Evolutionary conservation across 2,113 vertebrate species (phyloP), one percentile per base, ranked within the genome.

Genomic region (Rhinoderma darwinii): DNA sequence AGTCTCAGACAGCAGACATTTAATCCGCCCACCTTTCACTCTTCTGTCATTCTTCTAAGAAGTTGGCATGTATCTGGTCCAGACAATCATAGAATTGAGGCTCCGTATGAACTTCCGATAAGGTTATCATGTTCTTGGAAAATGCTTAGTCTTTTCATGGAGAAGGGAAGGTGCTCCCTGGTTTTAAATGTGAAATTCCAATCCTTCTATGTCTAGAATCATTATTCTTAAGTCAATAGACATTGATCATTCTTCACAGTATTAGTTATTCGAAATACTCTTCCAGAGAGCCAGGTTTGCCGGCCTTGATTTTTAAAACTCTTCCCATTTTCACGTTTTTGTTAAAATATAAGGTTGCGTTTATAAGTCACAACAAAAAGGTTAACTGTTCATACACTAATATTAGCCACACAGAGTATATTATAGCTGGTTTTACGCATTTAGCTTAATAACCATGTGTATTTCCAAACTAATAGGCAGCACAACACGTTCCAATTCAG

Each of bases 1-100:
- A 5, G 76, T 22, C 76, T 47, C 30, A 78, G 76, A 35, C 76
- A 37, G 47, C 27, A 78, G 76, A 78, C 35, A 78, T 59, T 37
- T 79, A 30, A 79, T 59, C 77, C 35, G 10, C 15, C 6, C 51
- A 61, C 77, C 20, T 80, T n/a, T 59, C 51, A 79, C 50, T 79
- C 20, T 4, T 12, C 32, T 59, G 35, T 35, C 41, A 15, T 59
- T 10, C 32, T 79, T 79, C 50, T 12, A 56, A 56, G 43, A n/a
- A 25, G 30, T 12, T 80, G 32, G 50, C 54, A 80, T 80, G 32
- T 37, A 51, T 54, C 76, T 61, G 30, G 30, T 14, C 77, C 77
- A 61, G 77, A 59, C 77, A 41, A n/a, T 80, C 35, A 27, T 20
- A 6, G 54, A 20, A n/a, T 61, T 59, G 17, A 61, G 51, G 25